Evolutionary conservation across 2,888 invertebrate species (phyloP), one percentile per base, ranked within the genome.

Genomic region (Cryptosula pallasiana): DNA sequence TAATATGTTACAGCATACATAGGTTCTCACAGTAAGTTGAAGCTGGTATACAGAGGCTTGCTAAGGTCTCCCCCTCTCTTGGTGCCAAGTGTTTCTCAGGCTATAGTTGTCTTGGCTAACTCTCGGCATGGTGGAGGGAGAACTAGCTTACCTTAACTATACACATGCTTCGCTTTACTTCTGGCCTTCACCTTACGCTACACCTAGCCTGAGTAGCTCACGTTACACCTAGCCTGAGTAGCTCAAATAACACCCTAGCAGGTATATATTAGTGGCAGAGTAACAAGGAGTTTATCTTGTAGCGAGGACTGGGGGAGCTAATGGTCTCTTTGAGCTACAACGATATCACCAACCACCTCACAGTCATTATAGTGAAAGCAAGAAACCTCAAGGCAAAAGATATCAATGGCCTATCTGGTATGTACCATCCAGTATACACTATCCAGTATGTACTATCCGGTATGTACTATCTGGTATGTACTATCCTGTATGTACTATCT

Each of bases 371-470:
- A 78, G 89, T 94, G 79, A 94, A 94, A 85, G 94, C 94, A 54
- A 88, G 93, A 80, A 94, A 94, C 83, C 88, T 94, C 75, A 94
- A 94, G 85, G 94, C 94, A 5, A 94, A 94, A 86, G 94, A 94
- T 83, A 94, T 94, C 80, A 94, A 94, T 79, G 94, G 94, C 80
- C 94, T 93, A 87, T 93, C 93, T 85, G 93, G 93, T 92, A 84
- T 86, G 87, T n/a, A n/a, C n/a, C n/a, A n/a, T n/a, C n/a, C n/a
- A n/a, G n/a, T n/a, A n/a, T n/a, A n/a, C n/a, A n/a, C n/a, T n/a
- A n/a, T n/a, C n/a, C n/a, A n/a, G n/a, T n/a, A n/a, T n/a, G n/a
- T n/a, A n/a, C n/a, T n/a, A n/a, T n/a, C n/a, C n/a, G n/a, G n/a
- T n/a, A n/a, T n/a, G n/a, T n/a, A n/a, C n/a, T n/a, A n/a, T n/a